Evolutionary conservation across 1,140 invertebrate species (phyloP), one percentile per base, ranked within the genome.

Genomic region (Drosophila varians): DNA sequence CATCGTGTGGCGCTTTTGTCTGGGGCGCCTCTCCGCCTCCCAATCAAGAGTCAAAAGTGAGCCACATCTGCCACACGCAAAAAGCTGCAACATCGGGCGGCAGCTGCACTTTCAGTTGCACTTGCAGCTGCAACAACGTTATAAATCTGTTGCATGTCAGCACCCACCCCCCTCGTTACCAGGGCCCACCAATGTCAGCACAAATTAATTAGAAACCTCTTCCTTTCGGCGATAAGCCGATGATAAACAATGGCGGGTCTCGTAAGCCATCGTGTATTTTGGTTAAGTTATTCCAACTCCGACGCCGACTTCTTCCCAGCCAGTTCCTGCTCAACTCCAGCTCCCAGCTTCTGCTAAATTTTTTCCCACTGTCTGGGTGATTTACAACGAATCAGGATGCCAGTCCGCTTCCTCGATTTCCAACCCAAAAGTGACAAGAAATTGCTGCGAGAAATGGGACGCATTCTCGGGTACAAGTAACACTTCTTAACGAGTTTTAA

Each of bases 71-170:
- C 64, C 64, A 28, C 46, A 48, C 36, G 36, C 36, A 38, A 31
- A 31, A 31, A 31, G 28, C 46, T 48, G 46, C 46, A 11, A 73
- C 70, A 73, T 49, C 66, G 60, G 49, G 26, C 71, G 45, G 25
- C 60, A 53, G 64, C 21, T 31, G 28, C 28, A 9, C 9, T 31
- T 31, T 9, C 28, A 31, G 28, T 31, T 31, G 28, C 21, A 21
- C 21, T 21, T 21, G 21, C 71, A 12, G 25, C 58, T 61, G 43
- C 69, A 74, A 75, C 69, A 75, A 69, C 71, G 71, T 69, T 69
- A 75, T 75, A 75, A 75, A 75, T 75, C 73, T 75, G 73, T 75
- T 75, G 73, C 71, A 69, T 75, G 73, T 75, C 73, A 74, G 61
- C 43, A 8, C n/a, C 11, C 7, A 3, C 4, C 16, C 8, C 21